Base-by-base conservation (phyloP, 2,888 invertebrate genomes). In the Torymus texanus region DNA sequence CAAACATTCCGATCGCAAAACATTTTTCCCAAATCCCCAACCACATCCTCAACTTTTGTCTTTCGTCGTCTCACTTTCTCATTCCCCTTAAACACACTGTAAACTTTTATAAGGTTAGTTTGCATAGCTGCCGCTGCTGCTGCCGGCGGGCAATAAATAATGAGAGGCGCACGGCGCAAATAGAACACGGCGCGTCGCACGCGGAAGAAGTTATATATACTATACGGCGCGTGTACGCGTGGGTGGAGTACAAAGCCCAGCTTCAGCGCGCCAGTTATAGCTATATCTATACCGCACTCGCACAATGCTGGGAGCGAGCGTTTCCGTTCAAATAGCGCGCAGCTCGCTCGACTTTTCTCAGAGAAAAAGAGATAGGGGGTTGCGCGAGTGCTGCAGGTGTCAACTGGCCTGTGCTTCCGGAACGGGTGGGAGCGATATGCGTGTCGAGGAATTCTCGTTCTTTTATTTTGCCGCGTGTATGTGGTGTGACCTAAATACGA, bases 261-360 rank as follows among this genome's bases (percentile, higher is more conserved):
- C 62, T 85, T 85, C 84, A n/a, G 21, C 59, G 14, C 51, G 58
- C 58, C 2, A n/a, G 14, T 13, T 16, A 41, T 21, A 21, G 21
- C 21, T 21, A 21, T 21, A 21, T 21, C 21, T 21, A 21, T 21
- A 21, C 21, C 1, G 12, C 51, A 29, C 56, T 2, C 56, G 56
- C 21, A 88, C 88, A 88, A 88, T 88, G 87, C 86, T 87, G 88
- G 85, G 88, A 88, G 86, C 85, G 79, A 81, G 82, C 81, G 87
- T 88, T 89, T 89, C 88, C 89, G 88, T 88, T 88, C 85, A 86
- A 88, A 89, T 86, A 88, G 82, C 84, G 82, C 21, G 21, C 21
- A 72, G 75, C 77, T 41, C 83, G 51, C 82, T 81, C 75, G 81
- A 77, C 81, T 76, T 84, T 86, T 86, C 86, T 88, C 85, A 86